Conservation (phyloP, 2,888 invertebrate species). For the Cylloceria caligata region DNA sequence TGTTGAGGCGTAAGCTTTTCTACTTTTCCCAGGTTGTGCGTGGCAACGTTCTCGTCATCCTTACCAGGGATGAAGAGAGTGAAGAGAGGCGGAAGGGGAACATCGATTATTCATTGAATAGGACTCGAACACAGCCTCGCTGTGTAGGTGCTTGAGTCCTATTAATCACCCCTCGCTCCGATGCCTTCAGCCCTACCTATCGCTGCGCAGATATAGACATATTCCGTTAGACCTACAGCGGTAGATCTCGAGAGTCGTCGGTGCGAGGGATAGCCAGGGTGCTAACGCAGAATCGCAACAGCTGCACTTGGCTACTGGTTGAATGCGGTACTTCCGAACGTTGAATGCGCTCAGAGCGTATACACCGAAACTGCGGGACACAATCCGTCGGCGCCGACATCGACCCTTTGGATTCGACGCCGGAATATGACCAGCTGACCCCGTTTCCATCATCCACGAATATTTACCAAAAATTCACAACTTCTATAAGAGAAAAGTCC, state of each 20-base stretch:
- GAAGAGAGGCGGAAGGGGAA: background rate
- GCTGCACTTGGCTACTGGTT: conserved; percentile 60
- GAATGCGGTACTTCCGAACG: conserved; percentile 45
- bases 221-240: conserved; percentile 9
- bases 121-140: background rate
- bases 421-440: conserved; percentile 30
- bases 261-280: background rate
- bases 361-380: conserved; percentile 4
- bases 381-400: conserved; percentile 28
- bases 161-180: conserved; percentile 36
- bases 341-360: conserved; percentile 1
- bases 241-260: conserved; percentile 8
- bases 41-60: conserved; percentile 24
- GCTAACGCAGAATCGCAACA: conserved; percentile 46
- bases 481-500: background rate
- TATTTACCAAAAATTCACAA: conserved; percentile 3
- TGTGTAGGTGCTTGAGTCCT: background rate
- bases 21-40: background rate
- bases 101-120: conserved; percentile 47
- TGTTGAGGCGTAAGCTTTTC: background rate
- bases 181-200: background rate
- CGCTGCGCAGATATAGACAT: background rate
- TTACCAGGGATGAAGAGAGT: background rate
- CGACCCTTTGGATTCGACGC: background rate
- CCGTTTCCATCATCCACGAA: conserved; percentile 1